Base-by-base conservation (phyloP, 2,888 invertebrate genomes). In the Bombylius major region DNA sequence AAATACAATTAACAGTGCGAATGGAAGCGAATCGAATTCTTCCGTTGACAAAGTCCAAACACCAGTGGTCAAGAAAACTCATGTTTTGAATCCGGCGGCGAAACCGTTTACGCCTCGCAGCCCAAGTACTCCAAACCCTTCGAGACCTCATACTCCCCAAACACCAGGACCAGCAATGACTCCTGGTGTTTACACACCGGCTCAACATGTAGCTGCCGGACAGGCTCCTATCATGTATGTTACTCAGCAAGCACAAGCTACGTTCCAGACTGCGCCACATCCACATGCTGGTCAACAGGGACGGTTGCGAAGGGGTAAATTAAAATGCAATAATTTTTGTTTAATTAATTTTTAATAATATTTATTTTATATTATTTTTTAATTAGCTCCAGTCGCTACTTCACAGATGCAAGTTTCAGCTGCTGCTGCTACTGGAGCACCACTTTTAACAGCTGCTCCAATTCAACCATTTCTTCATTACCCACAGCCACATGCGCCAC, bases 31-130 rank as follows among this genome's bases (percentile, higher is more conserved):
- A 67, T 88, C 87, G 23, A 87, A 44, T 33, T 31, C 91, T 63
- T 32, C 91, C 63, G 90, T 90, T 78, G 91, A 91, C 53, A 87
- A 90, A 72, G 89, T 59, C 3, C 60, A 59, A 48, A 57, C 62
- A 7, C 53, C 64, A 3, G 64, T 65, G 36, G 66, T 68, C 0
- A 72, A 72, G 60, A 73, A 72, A 50, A 92, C 92, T 74, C 94
- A 94, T 70, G 80, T 82, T 56, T 75, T 82, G 72, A 93, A 91
- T 79, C 92, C 93, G n/a, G 83, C 86, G 62, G 87, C 89, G 55
- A 92, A 92, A 68, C 83, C 88, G 5, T 93, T 93, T 74, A 87
- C 87, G 49, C 90, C 92, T 32, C 78, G 88, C 65, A 82, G 82
- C 65, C 79, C 80, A 32, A 78, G 78, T 64, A 82, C 82, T 48